phyloP scores from a whole-genome alignment of 2,797 vertebrate genomes.

The Silurus aristotelis region DNA sequence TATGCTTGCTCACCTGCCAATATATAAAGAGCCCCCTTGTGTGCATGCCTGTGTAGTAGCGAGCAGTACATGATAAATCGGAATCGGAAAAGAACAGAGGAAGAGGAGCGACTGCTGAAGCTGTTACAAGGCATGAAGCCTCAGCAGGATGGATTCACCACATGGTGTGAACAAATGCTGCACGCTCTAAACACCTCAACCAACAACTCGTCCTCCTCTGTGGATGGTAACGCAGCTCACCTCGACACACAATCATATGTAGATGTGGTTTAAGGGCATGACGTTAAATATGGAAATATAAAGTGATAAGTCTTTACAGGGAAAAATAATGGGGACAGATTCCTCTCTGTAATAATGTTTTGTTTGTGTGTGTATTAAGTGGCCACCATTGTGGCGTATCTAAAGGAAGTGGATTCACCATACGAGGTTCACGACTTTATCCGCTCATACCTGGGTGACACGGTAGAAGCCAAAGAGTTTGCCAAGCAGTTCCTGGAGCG shows the following conservation, averaged over 20 bases:
- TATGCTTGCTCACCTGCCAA: too few relatives aligned
- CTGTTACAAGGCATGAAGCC: constrained; percentile 90
- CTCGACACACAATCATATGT: neutral
- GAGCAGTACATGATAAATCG: constrained; percentile 80
- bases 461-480: constrained; percentile 96
- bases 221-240: constrained; percentile 75
- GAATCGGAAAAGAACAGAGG: constrained; percentile 83
- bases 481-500: constrained; percentile 95
- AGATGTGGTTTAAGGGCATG: too few relatives aligned
- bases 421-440: constrained; percentile 92
- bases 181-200: constrained; percentile 83
- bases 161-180: constrained; percentile 94
- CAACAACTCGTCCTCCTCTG: constrained; percentile 80
- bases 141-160: constrained; percentile 91
- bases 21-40: neutral
- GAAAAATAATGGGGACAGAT: too few relatives aligned
- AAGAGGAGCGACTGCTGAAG: constrained; percentile 90
- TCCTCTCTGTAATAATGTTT: neutral
- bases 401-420: constrained; percentile 91
- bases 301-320: too few relatives aligned
- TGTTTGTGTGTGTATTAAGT: constrained; percentile 65
- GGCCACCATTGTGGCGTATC: constrained; percentile 86
- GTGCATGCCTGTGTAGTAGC: constrained; percentile 54
- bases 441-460: constrained; percentile 90
- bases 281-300: too few relatives aligned